phyloP scores from a whole-genome alignment of 2,888 invertebrate genomes.

The Sepioteuthis lessoniana region DNA sequence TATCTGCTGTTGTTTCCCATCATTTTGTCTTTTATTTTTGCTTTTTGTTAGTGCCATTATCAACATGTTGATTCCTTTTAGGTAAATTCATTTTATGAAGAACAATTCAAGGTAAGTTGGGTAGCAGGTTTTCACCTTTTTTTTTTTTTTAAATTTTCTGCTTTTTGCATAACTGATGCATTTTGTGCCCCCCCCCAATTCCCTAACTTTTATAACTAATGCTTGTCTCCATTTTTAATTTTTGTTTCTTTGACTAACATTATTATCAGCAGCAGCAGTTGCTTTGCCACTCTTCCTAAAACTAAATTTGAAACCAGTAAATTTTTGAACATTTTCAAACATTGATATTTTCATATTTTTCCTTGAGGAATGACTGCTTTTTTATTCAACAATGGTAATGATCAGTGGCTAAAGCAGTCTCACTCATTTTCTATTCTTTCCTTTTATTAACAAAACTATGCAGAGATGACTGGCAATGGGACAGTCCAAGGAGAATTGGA shows the following conservation, averaged over 20 bases:
- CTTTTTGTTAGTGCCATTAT: background rate
- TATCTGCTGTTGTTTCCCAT: background rate
- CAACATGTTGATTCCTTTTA: constrained; percentile 41
- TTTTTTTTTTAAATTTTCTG: background rate
- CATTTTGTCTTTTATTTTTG: background rate
- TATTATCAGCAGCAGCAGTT: background rate
- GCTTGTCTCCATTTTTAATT: background rate
- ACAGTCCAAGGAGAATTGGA: no score
- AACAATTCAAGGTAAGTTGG: constrained; percentile 37
- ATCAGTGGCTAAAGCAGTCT: no score
- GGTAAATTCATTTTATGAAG: background rate
- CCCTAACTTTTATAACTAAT: background rate
- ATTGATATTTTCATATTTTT: no score
- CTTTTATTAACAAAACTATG: no score
- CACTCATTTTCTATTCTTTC: no score
- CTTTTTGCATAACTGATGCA: constrained; percentile 23
- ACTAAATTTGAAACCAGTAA: no score
- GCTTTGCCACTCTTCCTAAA: background rate
- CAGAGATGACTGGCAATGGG: no score
- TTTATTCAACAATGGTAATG: no score
- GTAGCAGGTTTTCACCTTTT: background rate
- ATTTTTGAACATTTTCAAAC: no score
- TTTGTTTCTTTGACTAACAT: background rate
- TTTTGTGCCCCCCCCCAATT: background rate
- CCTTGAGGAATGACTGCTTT: no score